Conservation (phyloP, 2,797 vertebrate genomes). For the Chlorospingus semifuscus region DNA sequence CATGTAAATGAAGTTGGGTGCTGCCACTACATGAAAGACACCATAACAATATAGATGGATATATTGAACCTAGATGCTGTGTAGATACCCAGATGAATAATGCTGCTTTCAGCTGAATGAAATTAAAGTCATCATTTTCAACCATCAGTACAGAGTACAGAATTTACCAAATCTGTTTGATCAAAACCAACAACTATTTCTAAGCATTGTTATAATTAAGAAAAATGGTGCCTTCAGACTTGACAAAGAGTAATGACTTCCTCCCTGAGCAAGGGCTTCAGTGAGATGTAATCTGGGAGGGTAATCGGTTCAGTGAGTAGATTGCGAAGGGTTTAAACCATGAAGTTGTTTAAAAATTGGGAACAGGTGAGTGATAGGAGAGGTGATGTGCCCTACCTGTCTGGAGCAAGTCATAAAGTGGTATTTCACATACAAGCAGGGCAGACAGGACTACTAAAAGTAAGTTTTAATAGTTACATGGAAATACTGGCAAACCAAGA, state of each 20-base stretch:
- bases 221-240: not conserved
- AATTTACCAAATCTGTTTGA: not conserved
- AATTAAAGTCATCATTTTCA: not conserved
- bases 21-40: not conserved
- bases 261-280: not conserved
- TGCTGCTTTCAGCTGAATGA: not conserved
- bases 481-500: not conserved
- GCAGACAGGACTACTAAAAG: not conserved
- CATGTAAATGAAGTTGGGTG: not conserved
- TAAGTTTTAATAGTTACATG: not conserved
- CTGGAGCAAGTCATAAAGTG: not conserved
- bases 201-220: not conserved
- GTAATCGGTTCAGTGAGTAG: not conserved
- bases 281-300: not conserved
- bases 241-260: not conserved
- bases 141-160: fast-evolving
- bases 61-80: not conserved
- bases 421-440: not conserved
- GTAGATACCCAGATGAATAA: not conserved
- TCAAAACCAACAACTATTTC: not conserved
- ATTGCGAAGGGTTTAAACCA: not conserved
- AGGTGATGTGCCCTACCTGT: not conserved
- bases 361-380: not conserved
- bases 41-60: not conserved
- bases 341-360: not conserved